A percentile compares a stretch with the other conserved stretches of the same genome.
Conservation (phyloP, 2,113 vertebrate genomes). For the Sinocyclocheilus rhinocerous region DNA sequence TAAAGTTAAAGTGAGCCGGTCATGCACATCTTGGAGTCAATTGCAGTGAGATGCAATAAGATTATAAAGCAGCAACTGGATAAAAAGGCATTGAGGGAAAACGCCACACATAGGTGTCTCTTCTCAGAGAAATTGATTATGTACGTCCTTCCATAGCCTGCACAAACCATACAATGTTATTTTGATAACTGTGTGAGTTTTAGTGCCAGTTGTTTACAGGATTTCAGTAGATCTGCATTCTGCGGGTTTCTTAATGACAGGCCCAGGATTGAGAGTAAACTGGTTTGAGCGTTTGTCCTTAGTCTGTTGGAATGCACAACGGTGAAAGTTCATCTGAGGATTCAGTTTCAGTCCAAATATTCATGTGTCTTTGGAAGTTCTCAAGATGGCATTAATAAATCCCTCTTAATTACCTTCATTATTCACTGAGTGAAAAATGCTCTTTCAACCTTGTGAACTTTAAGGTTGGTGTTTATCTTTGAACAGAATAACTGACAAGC, state of each 20-base stretch:
- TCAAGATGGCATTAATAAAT: conserved; percentile 46
- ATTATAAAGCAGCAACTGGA: conserved; percentile 9
- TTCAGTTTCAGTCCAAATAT: conserved; percentile 60
- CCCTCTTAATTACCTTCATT: conserved; percentile 40
- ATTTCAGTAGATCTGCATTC: conserved; percentile 28
- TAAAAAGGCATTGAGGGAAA: not conserved
- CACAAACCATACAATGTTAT: not conserved
- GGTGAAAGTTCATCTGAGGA: conserved; percentile 73
- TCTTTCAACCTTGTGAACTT: conserved; percentile 56
- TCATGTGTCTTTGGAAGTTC: conserved; percentile 21
- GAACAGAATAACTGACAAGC: conserved; percentile 24
- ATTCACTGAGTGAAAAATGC: conserved; percentile 39
- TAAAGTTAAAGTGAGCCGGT: conserved; percentile 9
- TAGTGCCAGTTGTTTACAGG: conserved; percentile 38
- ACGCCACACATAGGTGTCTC: not conserved
- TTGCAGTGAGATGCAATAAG: not conserved
- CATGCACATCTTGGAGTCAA: conserved; percentile 16
- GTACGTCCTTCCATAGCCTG: not conserved
- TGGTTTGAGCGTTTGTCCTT: conserved; percentile 55
- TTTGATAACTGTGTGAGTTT: conserved; percentile 26
- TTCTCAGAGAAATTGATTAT: not conserved
- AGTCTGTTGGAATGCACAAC: conserved; percentile 69
- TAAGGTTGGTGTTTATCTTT: conserved; percentile 38
- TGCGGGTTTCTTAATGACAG: conserved; percentile 46
- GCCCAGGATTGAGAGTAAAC: conserved; percentile 24